Conservation (phyloP, 2,888 invertebrate genomes). For the Neria commutata region DNA sequence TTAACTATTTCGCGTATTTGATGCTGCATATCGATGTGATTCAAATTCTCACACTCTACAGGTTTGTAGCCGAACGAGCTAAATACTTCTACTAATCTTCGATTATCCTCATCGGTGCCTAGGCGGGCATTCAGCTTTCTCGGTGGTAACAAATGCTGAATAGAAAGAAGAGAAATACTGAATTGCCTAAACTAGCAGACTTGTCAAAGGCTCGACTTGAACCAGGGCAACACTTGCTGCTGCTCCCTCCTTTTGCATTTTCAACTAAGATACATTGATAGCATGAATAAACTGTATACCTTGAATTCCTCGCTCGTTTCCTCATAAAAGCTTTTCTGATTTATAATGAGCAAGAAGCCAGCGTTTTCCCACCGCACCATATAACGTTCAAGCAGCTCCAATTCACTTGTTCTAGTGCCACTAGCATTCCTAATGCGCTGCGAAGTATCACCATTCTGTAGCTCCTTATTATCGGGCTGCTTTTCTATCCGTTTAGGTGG, state of each 20-base stretch:
- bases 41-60: constrained; percentile 41
- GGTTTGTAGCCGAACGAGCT: constrained; percentile 49
- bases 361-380: constrained; percentile 41
- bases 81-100: constrained; percentile 43
- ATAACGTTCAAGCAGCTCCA: constrained; percentile 31
- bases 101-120: constrained; percentile 54
- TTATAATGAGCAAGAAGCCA: constrained; percentile 56
- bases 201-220: no score
- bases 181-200: no score
- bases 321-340: constrained; percentile 50
- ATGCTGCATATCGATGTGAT: constrained; percentile 44
- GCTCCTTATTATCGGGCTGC: no score
- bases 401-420: not conserved
- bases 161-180: no score
- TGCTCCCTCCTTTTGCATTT: not conserved
- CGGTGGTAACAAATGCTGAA: constrained; percentile 42
- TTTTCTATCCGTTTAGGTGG: constrained; percentile 11
- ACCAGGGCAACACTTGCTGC: not conserved
- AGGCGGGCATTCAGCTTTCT: constrained; percentile 35
- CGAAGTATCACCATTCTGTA: no score
- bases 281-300: constrained; percentile 35
- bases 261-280: not conserved
- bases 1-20: constrained; percentile 45
- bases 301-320: constrained; percentile 37
- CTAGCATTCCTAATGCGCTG: not conserved